phyloP scores from a whole-genome alignment of 2,797 vertebrate species.

The Mormyrops attenuatus region DNA sequence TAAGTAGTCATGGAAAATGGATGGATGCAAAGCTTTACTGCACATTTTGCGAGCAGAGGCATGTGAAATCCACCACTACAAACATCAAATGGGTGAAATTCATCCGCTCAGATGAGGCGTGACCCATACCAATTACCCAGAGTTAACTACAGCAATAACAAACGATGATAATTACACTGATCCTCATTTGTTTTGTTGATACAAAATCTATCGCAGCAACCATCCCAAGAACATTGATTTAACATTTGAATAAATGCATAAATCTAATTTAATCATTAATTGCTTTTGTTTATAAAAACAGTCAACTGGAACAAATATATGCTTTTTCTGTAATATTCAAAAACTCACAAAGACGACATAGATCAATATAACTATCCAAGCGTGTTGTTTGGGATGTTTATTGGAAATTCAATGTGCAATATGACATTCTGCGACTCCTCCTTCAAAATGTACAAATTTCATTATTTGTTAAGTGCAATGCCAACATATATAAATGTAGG shows the following conservation, averaged over 20 bases:
- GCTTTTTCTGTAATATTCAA: neutral
- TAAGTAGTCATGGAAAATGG: neutral
- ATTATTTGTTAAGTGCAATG: neutral
- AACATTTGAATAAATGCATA: conserved; percentile 10
- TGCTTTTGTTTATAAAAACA: neutral
- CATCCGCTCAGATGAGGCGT: neutral
- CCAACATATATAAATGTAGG: neutral
- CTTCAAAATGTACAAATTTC: neutral
- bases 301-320: conserved; percentile 1
- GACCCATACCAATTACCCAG: neutral
- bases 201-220: neutral
- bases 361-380: neutral
- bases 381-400: neutral
- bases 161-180: neutral
- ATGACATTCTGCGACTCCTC: neutral
- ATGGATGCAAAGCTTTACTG: neutral
- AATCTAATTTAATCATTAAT: conserved; percentile 15
- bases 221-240: conserved; percentile 8
- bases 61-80: neutral
- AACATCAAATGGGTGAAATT: neutral
- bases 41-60: neutral
- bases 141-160: neutral
- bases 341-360: neutral
- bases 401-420: neutral
- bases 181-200: conserved; percentile 3